Evolutionary conservation across 2,888 invertebrate species (phyloP).

Genomic region (Pyrrhia umbra): DNA sequence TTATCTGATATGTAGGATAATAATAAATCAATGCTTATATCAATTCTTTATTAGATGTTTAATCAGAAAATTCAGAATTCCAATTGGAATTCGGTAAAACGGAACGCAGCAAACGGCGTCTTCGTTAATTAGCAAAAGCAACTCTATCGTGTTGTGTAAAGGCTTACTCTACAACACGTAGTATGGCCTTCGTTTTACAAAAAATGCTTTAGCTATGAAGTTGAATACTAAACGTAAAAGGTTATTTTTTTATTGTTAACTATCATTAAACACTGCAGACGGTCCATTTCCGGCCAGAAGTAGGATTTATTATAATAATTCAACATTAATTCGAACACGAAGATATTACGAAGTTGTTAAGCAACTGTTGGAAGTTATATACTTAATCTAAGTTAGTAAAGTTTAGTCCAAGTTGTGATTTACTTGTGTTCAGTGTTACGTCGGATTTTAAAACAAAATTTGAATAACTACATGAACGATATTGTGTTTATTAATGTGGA

Average conservation of each 20-base stretch:
- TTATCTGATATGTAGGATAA: not conserved
- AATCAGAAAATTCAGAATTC: conserved; percentile 19
- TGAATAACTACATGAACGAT: conserved; percentile 12
- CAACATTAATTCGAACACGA: conserved; percentile 3
- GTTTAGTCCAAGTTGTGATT: conserved; percentile 61
- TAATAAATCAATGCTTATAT: not conserved
- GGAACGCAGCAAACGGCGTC: conserved; percentile 46
- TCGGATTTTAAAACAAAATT: conserved; percentile 29
- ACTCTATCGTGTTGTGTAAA: conserved; percentile 67
- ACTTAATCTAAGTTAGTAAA: conserved; percentile 51
- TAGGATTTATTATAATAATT: conserved; percentile 30
- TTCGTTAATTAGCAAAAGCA: conserved; percentile 58
- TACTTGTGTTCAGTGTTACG: conserved; percentile 55
- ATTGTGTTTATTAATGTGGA: conserved; percentile 40
- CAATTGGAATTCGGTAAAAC: conserved; percentile 42
- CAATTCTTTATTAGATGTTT: conserved; percentile 15
- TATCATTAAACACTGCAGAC: conserved; percentile 57
- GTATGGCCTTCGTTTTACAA: conserved; percentile 75
- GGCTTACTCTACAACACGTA: conserved; percentile 58
- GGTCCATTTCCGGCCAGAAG: conserved; percentile 58
- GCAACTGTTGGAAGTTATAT: conserved; percentile 28
- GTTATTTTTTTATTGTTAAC: conserved; percentile 76
- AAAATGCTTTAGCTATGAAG: conserved; percentile 74
- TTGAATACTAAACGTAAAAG: conserved; percentile 74
- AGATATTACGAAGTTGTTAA: conserved; percentile 25